phyloP scores from a whole-genome alignment of 2,113 vertebrate species.

The Ptychochromis oligacanthus region DNA sequence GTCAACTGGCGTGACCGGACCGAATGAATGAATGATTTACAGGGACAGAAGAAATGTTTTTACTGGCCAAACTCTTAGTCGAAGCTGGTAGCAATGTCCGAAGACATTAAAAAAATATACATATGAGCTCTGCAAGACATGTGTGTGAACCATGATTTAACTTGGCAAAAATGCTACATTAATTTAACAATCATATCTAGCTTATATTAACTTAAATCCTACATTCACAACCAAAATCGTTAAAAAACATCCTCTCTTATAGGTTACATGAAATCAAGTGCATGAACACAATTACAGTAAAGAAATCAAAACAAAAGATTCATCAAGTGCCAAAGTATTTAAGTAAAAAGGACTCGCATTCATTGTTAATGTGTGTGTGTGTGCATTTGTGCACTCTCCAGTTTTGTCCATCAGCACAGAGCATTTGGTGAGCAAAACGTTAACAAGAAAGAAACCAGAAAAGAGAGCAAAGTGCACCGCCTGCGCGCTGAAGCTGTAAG shows the following conservation, averaged over 20 bases:
- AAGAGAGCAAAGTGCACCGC: not conserved
- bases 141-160: constrained; percentile 31
- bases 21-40: constrained; percentile 27
- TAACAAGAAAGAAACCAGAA: constrained; percentile 42
- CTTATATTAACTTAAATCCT: constrained; percentile 55
- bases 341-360: constrained; percentile 56
- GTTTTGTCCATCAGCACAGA: constrained; percentile 71
- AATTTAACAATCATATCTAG: constrained; percentile 62
- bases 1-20: constrained; percentile 59
- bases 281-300: constrained; percentile 54
- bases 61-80: constrained; percentile 37
- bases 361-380: constrained; percentile 13
- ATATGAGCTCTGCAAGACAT: constrained; percentile 17
- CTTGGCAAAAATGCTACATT: constrained; percentile 66
- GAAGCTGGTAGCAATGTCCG: constrained; percentile 30
- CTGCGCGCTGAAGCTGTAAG: constrained; percentile 37
- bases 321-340: constrained; percentile 55
- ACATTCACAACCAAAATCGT: constrained; percentile 60
- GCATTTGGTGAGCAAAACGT: constrained; percentile 41
- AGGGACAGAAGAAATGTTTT: constrained; percentile 27
- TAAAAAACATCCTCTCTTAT: constrained; percentile 38
- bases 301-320: constrained; percentile 43
- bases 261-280: constrained; percentile 44
- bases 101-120: constrained; percentile 18
- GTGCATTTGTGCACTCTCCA: constrained; percentile 68